These are phyloP conservation scores for Danio tinwini DNA, from an alignment of 2,797 vertebrate species.

Conservation along the genomic window DNA sequence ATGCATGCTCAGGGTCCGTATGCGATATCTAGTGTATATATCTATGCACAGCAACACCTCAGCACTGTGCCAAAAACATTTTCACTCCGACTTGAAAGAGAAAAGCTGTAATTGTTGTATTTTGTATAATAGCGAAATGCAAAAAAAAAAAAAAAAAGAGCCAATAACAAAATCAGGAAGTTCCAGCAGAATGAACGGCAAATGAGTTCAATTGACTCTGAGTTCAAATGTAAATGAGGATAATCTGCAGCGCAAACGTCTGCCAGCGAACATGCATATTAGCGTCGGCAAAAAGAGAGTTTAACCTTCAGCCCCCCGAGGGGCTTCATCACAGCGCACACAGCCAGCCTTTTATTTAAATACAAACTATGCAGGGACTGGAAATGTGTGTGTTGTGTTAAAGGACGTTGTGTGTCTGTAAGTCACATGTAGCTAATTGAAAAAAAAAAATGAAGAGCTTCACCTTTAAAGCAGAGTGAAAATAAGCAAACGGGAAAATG, in stretches of 20 bases:
- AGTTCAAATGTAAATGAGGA: conserved; percentile 37
- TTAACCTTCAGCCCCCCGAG: conserved; percentile 14
- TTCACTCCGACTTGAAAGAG: neutral
- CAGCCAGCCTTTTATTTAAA: conserved; percentile 16
- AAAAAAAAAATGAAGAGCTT: conserved; percentile 45
- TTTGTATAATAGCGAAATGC: neutral
- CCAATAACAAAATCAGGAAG: neutral
- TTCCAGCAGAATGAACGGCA: conserved; percentile 21
- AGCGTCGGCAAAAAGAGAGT: conserved; percentile 7
- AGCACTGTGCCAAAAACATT: too few relatives aligned
- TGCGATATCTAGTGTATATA: too few relatives aligned
- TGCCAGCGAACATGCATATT: conserved; percentile 29
- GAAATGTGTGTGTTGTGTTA: neutral
- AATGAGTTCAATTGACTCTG: conserved; percentile 31
- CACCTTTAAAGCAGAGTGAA: conserved; percentile 32
- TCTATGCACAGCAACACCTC: neutral
- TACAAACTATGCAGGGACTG: neutral
- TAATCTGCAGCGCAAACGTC: conserved; percentile 16
- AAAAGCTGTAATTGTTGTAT: neutral
- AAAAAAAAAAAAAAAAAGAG: too few relatives aligned
- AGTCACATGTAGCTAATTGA: conserved; percentile 62
- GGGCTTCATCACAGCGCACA: neutral
- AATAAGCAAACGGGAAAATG: conserved; percentile 47
- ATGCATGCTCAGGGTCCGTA: too few relatives aligned
- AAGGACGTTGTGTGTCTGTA: conserved; percentile 23